phyloP scores from a whole-genome alignment of 1,140 invertebrate genomes.

The Pinna nobilis region DNA sequence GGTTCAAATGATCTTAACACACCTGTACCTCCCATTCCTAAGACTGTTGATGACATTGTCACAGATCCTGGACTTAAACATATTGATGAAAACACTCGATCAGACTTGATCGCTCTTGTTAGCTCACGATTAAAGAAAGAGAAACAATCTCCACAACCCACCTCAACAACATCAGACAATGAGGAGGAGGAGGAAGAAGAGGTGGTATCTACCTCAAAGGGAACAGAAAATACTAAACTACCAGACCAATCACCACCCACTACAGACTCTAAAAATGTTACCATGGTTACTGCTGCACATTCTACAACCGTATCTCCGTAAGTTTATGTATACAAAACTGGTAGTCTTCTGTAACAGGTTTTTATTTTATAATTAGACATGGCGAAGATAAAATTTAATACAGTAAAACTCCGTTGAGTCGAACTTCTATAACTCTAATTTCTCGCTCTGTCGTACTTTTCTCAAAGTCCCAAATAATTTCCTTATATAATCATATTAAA shows the following conservation, averaged over 20 bases:
- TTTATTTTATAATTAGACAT: no score
- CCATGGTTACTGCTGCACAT: slow-evolving; percentile 44
- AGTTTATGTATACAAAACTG: not conserved
- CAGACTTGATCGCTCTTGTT: slow-evolving; percentile 5
- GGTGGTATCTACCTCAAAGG: slow-evolving; percentile 9
- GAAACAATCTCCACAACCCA: slow-evolving; percentile 32
- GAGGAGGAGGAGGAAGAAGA: slow-evolving; percentile 23
- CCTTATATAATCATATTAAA: no score
- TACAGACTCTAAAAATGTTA: slow-evolving; percentile 3
- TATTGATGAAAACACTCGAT: not conserved
- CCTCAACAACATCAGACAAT: slow-evolving; percentile 57
- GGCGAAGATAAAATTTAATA: no score
- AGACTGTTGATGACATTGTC: slow-evolving; percentile 35
- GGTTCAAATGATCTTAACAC: slow-evolving; percentile 64
- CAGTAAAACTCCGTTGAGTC: no score
- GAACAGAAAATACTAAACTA: not conserved
- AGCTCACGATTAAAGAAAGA: slow-evolving; percentile 11
- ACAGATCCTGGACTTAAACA: not conserved
- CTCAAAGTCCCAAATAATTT: no score
- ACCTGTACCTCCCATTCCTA: slow-evolving; percentile 52
- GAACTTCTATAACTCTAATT: no score
- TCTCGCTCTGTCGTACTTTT: no score
- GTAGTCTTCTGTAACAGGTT: not conserved
- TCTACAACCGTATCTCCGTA: slow-evolving; percentile 47
- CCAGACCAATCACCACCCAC: not conserved